phyloP scores from a whole-genome alignment of 2,797 vertebrate genomes.

The Telmatherina bonti region DNA sequence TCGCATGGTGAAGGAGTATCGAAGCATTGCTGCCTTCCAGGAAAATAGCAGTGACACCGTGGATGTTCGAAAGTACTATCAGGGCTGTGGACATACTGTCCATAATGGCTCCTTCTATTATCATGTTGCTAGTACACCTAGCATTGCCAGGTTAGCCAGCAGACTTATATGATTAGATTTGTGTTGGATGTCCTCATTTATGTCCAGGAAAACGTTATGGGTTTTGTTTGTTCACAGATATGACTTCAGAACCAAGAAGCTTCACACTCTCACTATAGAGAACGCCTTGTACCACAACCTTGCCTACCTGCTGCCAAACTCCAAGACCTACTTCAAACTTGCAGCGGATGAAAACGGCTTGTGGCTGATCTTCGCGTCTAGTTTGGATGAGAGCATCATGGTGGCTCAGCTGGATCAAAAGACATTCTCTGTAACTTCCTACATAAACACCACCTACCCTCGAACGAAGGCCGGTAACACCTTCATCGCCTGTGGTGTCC shows the following conservation, averaged over 20 bases:
- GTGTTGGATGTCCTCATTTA: background rate
- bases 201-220: background rate
- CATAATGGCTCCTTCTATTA: conserved; percentile 93
- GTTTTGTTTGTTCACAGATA: conserved; percentile 78
- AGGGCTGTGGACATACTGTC: conserved; percentile 92
- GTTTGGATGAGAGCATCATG: conserved; percentile 86
- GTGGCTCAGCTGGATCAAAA: conserved; percentile 90
- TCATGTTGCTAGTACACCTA: conserved; percentile 89
- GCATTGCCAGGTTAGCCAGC: conserved; percentile 87
- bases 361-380: conserved; percentile 95
- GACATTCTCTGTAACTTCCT: conserved; percentile 84
- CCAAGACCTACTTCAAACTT: conserved; percentile 96
- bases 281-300: conserved; percentile 89
- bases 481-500: conserved; percentile 90
- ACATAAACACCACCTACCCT: conserved; percentile 93
- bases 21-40: conserved; percentile 85
- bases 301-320: conserved; percentile 92
- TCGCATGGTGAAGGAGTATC: conserved; percentile 88
- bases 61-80: conserved; percentile 87
- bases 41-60: conserved; percentile 83
- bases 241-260: conserved; percentile 81
- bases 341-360: conserved; percentile 92
- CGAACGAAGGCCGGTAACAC: conserved; percentile 93
- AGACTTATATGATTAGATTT: background rate
- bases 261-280: conserved; percentile 82